Conservation (phyloP, 2,113 vertebrate genomes). For the Gallinago paraguaiae region DNA sequence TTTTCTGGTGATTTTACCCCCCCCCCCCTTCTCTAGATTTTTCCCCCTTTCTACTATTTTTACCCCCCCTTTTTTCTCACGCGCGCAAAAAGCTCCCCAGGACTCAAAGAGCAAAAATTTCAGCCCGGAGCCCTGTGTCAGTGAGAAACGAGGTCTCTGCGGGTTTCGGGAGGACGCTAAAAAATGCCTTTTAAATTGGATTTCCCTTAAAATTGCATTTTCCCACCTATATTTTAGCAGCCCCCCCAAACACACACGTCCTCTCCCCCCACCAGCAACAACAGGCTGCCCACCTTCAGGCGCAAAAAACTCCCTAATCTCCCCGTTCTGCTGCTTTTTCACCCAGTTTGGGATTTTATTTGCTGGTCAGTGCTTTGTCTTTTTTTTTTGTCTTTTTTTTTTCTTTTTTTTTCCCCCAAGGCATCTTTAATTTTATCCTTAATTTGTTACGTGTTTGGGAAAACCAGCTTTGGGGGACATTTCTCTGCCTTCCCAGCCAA, state of each 20-base stretch:
- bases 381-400: background rate
- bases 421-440: background rate
- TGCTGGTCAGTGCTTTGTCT: background rate
- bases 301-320: background rate
- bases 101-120: background rate
- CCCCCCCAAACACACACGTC: no score
- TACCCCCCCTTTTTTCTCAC: accelerated
- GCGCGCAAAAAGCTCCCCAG: accelerated
- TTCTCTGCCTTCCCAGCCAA: background rate
- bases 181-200: accelerated
- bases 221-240: background rate
- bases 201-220: background rate
- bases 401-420: accelerated
- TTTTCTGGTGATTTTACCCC: no score
- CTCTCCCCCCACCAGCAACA: background rate
- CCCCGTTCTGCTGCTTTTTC: background rate
- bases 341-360: background rate
- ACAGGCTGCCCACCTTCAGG: background rate
- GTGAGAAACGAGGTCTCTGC: background rate
- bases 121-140: accelerated
- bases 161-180: accelerated
- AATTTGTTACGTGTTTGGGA: background rate
- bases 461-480: background rate
- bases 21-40: no score
- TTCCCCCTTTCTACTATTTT: no score